These are phyloP conservation scores for Punctoribates punctum DNA, from an alignment of 2,888 invertebrate species.

Conservation along the genomic window DNA sequence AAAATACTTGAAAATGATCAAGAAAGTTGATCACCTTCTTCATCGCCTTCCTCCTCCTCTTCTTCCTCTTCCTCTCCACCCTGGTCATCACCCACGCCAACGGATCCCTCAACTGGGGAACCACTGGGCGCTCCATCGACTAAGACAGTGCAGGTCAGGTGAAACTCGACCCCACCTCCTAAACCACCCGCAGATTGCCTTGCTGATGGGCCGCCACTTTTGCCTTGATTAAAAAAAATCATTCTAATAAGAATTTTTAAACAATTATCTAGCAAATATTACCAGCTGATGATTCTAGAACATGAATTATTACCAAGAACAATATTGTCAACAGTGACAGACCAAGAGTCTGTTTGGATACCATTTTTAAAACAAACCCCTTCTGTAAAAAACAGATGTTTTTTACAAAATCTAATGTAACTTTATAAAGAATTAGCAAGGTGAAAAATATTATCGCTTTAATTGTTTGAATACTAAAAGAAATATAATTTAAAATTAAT, in stretches of 20 bases:
- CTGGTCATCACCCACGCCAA: neutral
- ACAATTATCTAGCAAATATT: neutral
- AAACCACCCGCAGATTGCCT: neutral
- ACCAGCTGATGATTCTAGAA: too few species aligned
- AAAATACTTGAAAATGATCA: too few species aligned
- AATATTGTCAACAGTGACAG: too few species aligned
- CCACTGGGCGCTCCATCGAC: neutral
- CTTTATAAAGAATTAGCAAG: too few species aligned
- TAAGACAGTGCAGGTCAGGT: neutral
- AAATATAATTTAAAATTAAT: too few species aligned
- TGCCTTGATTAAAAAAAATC: neutral
- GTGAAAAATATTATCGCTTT: too few species aligned
- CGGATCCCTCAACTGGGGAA: neutral
- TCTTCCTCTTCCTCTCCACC: neutral
- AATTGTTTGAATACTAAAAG: too few species aligned
- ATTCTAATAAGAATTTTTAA: neutral
- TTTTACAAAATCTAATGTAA: too few species aligned
- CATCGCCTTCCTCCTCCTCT: neutral
- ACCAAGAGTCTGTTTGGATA: too few species aligned
- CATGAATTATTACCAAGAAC: too few species aligned
- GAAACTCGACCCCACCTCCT: neutral
- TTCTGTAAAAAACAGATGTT: too few species aligned
- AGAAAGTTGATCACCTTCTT: neutral
- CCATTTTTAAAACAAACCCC: too few species aligned
- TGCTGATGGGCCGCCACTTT: neutral